These are phyloP conservation scores for Malthinus seriepunctatus DNA, from an alignment of 2,888 invertebrate species.

Conservation along the genomic window DNA sequence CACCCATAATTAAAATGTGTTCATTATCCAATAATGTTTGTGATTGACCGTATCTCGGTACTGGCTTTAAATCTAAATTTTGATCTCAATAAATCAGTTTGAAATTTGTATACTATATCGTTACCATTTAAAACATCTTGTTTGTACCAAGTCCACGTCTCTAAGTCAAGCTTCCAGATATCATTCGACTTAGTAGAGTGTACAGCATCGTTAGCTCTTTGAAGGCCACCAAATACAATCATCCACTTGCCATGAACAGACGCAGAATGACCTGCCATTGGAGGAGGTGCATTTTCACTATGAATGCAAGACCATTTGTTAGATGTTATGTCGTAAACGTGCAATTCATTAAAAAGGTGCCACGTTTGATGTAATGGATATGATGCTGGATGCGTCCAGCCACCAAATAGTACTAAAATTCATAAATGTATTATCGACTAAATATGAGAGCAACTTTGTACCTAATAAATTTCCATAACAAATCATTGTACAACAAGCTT, in stretches of 20 bases:
- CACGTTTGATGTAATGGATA: constrained; percentile 84
- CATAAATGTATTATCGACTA: neutral
- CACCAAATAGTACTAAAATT: constrained; percentile 75
- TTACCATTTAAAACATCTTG: constrained; percentile 60
- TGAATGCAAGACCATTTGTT: constrained; percentile 79
- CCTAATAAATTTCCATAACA: constrained; percentile 76
- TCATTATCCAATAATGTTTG: constrained; percentile 79
- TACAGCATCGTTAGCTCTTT: constrained; percentile 48
- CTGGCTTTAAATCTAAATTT: constrained; percentile 38
- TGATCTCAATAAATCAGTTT: neutral
- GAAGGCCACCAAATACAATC: constrained; percentile 70
- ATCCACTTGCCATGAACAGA: constrained; percentile 80
- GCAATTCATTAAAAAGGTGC: constrained; percentile 90
- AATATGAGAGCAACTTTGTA: constrained; percentile 24
- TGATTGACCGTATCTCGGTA: constrained; percentile 85
- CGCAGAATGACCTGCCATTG: constrained; percentile 92
- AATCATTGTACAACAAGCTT: constrained; percentile 94
- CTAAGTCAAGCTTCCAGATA: constrained; percentile 86
- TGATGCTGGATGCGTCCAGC: constrained; percentile 91
- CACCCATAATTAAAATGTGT: constrained; percentile 81
- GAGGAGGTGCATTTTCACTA: constrained; percentile 68
- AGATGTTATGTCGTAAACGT: constrained; percentile 78
- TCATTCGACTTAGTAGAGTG: constrained; percentile 70
- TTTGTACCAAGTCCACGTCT: constrained; percentile 75
- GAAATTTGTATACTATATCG: too few species aligned